Conservation (phyloP, 2,888 invertebrate genomes). For the Branchinecta sandiegonensis region DNA sequence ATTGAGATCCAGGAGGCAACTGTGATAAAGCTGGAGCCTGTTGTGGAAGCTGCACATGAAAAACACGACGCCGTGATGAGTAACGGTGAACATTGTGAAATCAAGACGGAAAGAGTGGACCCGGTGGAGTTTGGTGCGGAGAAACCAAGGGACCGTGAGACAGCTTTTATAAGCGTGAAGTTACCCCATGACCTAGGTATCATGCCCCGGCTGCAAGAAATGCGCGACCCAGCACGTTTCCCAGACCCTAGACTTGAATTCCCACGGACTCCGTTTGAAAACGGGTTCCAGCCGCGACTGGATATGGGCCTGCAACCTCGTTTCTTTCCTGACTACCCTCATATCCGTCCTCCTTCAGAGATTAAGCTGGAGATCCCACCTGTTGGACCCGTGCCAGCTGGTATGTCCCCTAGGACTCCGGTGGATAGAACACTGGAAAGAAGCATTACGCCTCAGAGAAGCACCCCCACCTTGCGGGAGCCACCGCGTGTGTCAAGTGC, state of each 20-base stretch:
- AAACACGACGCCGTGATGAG: background rate
- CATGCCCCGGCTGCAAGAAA: background rate
- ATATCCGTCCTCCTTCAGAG: slow-evolving; percentile 1
- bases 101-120: slow-evolving; percentile 3
- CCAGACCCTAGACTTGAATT: background rate
- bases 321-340: background rate
- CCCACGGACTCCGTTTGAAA: background rate
- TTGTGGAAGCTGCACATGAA: background rate
- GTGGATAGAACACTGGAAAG: background rate
- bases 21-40: background rate
- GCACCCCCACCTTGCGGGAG: background rate
- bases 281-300: background rate
- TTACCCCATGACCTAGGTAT: slow-evolving; percentile 3
- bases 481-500: background rate
- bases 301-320: slow-evolving; percentile 5
- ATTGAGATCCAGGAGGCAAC: background rate
- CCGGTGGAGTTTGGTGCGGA: background rate
- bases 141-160: background rate
- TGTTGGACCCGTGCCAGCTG: slow-evolving; percentile 1
- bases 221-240: background rate
- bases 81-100: background rate
- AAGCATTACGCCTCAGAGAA: background rate
- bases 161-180: background rate
- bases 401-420: slow-evolving; percentile 2
- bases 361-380: slow-evolving; percentile 13